Evolutionary conservation across 2,888 invertebrate genomes (phyloP).

Genomic region (Scaptomyza cyrtandrae): DNA sequence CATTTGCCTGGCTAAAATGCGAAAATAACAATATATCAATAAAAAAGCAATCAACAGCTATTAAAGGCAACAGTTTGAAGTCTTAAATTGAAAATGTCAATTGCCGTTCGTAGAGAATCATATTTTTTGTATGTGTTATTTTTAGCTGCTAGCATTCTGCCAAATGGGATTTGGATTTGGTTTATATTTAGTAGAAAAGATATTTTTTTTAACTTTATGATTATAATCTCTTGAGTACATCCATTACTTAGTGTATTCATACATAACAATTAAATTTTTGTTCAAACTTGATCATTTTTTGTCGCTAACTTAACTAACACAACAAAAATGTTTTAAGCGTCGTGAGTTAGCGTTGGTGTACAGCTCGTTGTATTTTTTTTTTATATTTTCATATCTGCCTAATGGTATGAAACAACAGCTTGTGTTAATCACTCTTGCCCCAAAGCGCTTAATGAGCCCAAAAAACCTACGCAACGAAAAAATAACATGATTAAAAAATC

Average conservation of each 20-base stretch:
- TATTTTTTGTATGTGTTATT: background rate
- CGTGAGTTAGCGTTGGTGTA: conserved; percentile 2
- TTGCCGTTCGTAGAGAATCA: background rate
- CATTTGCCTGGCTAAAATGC: too few species aligned
- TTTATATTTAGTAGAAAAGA: background rate
- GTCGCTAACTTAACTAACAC: background rate
- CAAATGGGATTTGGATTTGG: background rate
- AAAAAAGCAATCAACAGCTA: conserved; percentile 31
- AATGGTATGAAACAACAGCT: conserved; percentile 60
- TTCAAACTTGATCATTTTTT: conserved; percentile 29
- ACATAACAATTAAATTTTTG: background rate
- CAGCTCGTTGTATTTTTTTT: conserved; percentile 6
- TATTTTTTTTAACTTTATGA: too few species aligned
- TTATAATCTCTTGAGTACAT: background rate
- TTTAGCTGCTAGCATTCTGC: too few species aligned
- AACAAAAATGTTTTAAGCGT: conserved; percentile 25
- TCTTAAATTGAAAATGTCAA: conserved; percentile 19
- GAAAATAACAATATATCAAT: too few species aligned
- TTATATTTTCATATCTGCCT: conserved; percentile 25
- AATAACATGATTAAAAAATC: conserved; percentile 3
- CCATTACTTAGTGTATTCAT: background rate
- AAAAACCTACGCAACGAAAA: conserved; percentile 24
- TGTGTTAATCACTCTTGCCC: conserved; percentile 72
- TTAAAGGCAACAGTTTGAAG: conserved; percentile 21
- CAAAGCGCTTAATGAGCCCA: conserved; percentile 74